Evolutionary conservation across 1,140 invertebrate species (phyloP).

Genomic region (Ruditapes philippinarum): DNA sequence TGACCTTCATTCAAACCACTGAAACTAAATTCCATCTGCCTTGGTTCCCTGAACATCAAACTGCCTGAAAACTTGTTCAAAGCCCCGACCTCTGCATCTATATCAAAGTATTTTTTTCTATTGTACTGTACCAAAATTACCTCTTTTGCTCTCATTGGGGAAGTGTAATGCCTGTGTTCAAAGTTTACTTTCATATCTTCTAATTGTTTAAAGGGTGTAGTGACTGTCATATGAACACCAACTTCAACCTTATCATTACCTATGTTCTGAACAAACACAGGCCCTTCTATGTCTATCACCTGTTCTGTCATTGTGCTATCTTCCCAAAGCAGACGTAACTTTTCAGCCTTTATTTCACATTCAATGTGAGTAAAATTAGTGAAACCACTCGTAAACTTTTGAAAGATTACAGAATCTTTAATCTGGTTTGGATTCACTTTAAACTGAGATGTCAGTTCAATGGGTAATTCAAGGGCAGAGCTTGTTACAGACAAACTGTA

Average conservation of each 20-base stretch:
- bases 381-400: slow-evolving; percentile 14
- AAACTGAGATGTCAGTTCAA: neutral
- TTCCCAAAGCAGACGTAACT: neutral
- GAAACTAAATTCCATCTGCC: slow-evolving; percentile 73
- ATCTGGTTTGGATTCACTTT: neutral
- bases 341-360: neutral
- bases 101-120: slow-evolving; percentile 74
- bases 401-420: neutral
- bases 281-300: neutral
- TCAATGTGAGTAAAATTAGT: neutral
- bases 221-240: slow-evolving; percentile 1
- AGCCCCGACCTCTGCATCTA: slow-evolving; percentile 64
- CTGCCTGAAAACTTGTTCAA: slow-evolving; percentile 56
- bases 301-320: neutral
- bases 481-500: neutral
- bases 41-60: slow-evolving; percentile 70
- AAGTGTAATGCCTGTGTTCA: slow-evolving; percentile 37
- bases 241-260: slow-evolving; percentile 26
- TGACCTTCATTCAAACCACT: slow-evolving; percentile 57
- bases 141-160: slow-evolving; percentile 34
- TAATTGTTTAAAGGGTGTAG: slow-evolving; percentile 43
- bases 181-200: slow-evolving; percentile 31
- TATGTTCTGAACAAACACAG: neutral
- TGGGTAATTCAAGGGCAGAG: neutral
- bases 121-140: slow-evolving; percentile 68